phyloP scores from a whole-genome alignment of 1,140 invertebrate genomes.

The Trachelipus rathkii region DNA sequence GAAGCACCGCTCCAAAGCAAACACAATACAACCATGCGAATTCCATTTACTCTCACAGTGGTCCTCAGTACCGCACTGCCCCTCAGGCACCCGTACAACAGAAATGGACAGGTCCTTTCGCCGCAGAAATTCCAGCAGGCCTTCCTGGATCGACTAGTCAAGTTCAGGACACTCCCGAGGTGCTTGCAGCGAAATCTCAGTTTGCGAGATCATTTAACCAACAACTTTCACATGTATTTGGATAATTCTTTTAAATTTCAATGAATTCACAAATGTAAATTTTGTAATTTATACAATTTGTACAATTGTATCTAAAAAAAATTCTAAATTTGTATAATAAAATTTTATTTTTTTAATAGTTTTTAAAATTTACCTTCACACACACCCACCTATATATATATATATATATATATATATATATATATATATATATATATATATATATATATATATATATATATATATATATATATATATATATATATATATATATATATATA shows the following conservation, averaged over 20 bases:
- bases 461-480: too few species aligned
- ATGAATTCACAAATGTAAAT: too few species aligned
- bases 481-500: too few species aligned
- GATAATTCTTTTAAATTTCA: background rate
- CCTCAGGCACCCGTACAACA: background rate
- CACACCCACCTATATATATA: too few species aligned
- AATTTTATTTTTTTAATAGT: too few species aligned
- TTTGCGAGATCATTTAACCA: constrained; percentile 12
- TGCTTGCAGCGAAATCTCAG: constrained; percentile 20
- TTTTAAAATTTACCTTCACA: too few species aligned
- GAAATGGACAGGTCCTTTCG: constrained; percentile 37
- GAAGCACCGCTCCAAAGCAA: background rate
- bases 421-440: too few species aligned
- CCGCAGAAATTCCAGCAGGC: constrained; percentile 31
- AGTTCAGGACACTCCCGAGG: constrained; percentile 34
- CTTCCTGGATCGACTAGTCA: constrained; percentile 29
- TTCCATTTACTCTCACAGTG: background rate
- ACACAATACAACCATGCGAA: background rate
- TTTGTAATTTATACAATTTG: too few species aligned
- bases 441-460: too few species aligned
- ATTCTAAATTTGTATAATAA: too few species aligned
- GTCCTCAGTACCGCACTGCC: background rate
- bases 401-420: too few species aligned
- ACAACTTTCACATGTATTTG: constrained; percentile 1
- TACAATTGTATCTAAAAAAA: too few species aligned